phyloP scores from a whole-genome alignment of 2,888 invertebrate genomes.

The Marronus borbonicus region DNA sequence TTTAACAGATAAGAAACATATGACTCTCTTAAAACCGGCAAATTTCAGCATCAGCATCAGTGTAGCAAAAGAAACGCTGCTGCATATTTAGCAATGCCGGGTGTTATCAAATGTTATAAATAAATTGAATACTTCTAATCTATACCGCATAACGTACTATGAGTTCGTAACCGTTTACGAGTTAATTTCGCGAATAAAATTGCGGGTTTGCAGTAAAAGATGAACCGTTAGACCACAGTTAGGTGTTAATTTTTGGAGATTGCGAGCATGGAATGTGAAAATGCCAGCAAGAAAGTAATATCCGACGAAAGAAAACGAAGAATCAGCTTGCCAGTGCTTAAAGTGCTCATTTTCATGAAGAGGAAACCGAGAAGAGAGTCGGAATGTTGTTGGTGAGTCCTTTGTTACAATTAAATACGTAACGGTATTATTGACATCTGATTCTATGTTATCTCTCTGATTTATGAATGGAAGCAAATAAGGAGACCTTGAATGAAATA shows the following conservation, averaged over 20 bases:
- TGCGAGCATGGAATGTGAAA: conserved; percentile 2
- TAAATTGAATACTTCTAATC: too few relatives aligned
- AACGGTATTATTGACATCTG: background rate
- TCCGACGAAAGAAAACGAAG: conserved; percentile 53
- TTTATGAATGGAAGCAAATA: background rate
- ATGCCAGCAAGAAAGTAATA: background rate
- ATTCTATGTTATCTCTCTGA: background rate
- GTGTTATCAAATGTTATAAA: too few relatives aligned
- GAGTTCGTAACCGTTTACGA: too few relatives aligned
- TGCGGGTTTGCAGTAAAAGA: too few relatives aligned
- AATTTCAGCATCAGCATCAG: conserved; percentile 40
- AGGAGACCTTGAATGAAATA: too few relatives aligned
- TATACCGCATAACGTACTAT: too few relatives aligned
- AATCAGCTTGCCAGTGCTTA: conserved; percentile 61
- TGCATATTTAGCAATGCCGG: conserved; percentile 26
- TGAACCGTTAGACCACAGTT: background rate
- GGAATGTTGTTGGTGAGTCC: conserved; percentile 64
- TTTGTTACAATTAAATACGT: too few relatives aligned
- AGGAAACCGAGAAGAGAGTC: conserved; percentile 50
- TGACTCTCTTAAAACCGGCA: conserved; percentile 43
- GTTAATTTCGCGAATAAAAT: too few relatives aligned
- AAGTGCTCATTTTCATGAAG: conserved; percentile 55
- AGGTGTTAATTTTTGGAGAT: background rate
- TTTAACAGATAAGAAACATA: conserved; percentile 49
- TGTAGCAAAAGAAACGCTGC: background rate